A percentile compares a stretch with the other conserved stretches of the same genome.
Conservation (phyloP, 2,797 vertebrate species). For the Tenualosa thibaudeaui region DNA sequence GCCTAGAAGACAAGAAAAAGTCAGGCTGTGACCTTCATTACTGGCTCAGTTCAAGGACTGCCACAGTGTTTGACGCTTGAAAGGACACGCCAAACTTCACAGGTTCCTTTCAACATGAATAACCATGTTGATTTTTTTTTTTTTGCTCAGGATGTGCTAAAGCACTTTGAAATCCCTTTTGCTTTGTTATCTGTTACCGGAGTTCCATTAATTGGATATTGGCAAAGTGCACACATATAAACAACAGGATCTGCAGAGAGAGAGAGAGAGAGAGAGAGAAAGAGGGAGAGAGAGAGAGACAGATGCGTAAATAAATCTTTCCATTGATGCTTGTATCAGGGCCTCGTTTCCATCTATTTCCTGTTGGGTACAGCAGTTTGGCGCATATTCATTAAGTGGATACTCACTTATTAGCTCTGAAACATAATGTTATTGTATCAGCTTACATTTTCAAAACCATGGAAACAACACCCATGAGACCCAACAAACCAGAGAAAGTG, state of each 20-base stretch:
- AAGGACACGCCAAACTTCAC: conserved; percentile 26
- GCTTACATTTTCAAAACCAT: background rate
- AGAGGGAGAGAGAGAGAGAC: background rate
- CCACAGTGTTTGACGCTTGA: conserved; percentile 12
- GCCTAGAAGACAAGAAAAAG: no score
- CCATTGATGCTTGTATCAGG: background rate
- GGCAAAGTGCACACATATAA: background rate
- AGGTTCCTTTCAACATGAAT: conserved; percentile 33
- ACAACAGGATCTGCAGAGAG: background rate
- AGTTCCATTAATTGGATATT: conserved; percentile 36
- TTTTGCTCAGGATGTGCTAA: conserved; percentile 6
- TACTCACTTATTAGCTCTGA: background rate
- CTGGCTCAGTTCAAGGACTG: background rate
- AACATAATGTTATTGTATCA: background rate
- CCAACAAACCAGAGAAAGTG: background rate
- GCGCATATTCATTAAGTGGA: background rate
- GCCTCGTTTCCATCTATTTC: background rate
- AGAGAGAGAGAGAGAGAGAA: background rate
- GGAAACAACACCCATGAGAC: background rate
- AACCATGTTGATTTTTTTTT: conserved; percentile 37
- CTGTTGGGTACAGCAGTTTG: background rate
- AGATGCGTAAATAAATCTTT: background rate
- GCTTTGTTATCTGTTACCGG: background rate
- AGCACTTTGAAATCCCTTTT: conserved; percentile 30
- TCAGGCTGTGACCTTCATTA: conserved; percentile 43